Evolutionary conservation across 2,888 invertebrate species (phyloP).

Genomic region (Microdon myrmicae): DNA sequence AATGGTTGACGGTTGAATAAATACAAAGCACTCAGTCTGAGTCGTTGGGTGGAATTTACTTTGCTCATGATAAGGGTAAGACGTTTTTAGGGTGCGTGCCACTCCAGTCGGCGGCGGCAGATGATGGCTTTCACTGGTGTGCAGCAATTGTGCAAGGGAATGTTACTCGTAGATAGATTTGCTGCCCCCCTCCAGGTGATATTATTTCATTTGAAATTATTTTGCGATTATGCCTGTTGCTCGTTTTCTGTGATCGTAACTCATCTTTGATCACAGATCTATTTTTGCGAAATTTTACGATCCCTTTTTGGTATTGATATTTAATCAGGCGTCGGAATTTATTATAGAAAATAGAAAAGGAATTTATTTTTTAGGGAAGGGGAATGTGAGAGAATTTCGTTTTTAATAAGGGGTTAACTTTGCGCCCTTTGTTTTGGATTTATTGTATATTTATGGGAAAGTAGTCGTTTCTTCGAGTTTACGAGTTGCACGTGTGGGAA

Average conservation of each 20-base stretch:
- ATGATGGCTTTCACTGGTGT: slow-evolving; percentile 34
- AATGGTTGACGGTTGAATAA: slow-evolving; percentile 49
- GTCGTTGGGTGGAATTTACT: slow-evolving; percentile 40
- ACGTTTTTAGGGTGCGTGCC: slow-evolving; percentile 47
- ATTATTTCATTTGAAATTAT: slow-evolving; percentile 46
- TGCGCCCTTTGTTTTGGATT: slow-evolving; percentile 23
- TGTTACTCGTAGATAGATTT: neutral
- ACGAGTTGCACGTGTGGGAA: slow-evolving; percentile 33
- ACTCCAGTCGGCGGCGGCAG: slow-evolving; percentile 20
- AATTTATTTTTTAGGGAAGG: slow-evolving; percentile 20
- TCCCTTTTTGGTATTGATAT: slow-evolving; percentile 37
- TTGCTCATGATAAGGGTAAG: slow-evolving; percentile 43
- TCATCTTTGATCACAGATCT: slow-evolving; percentile 17
- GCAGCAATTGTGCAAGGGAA: slow-evolving; percentile 35
- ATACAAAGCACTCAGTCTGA: slow-evolving; percentile 22
- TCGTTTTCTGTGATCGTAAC: slow-evolving; percentile 13
- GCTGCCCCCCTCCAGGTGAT: slow-evolving; percentile 40
- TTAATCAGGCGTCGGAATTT: slow-evolving; percentile 42
- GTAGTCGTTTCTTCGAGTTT: slow-evolving; percentile 2
- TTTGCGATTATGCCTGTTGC: slow-evolving; percentile 20
- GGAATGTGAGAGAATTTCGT: slow-evolving; percentile 1
- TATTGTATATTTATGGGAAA: slow-evolving; percentile 38
- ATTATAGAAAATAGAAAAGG: slow-evolving; percentile 33
- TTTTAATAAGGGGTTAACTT: slow-evolving; percentile 30
- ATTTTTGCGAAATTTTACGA: slow-evolving; percentile 17